Evolutionary conservation across 2,113 vertebrate species (phyloP), one percentile per base, ranked within the genome.

Genomic region (Notothenia coriiceps): DNA sequence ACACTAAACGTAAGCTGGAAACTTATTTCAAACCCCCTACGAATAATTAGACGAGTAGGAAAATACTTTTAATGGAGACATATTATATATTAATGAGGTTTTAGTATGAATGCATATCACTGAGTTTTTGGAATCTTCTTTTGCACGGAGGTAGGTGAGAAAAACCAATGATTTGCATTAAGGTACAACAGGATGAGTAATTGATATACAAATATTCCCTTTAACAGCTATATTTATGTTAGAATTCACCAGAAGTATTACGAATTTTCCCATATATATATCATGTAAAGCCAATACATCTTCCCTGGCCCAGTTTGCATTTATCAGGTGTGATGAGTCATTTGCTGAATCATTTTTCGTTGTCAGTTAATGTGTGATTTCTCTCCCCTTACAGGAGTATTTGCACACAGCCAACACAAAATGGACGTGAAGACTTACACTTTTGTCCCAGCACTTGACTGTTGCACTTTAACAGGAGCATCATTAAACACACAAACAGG

Each of bases 1-100:
- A 74, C 91, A 88, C 65, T 95, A 91, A 79, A 73, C 87, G 94
- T 92, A 4, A 43, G 84, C 14, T 14, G 4, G 18, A 44, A 10
- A 29, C 12, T 47, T 40, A 49, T 20, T 29, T 14, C 10, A n/a
- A 14, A 6, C 6, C 6, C 35, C 35, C 1, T 7, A 40, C 5
- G 35, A 40, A 40, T 29, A 29, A 40, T 40, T 40, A 40, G 29
- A 29, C 29, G 29, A 29, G 29, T 4, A 29, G 29, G 29, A 29
- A 29, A 29, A 29, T 29, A 40, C 35, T 40, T 40, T 40, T 40
- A 40, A 40, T 40, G 35, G 6, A 7, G 35, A 40, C 35, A 40
- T 40, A 40, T 40, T 40, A 40, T 40, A 40, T 40, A 40, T 40
- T 40, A 40, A 6, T 6, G 35, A 8, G 35, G 35, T 40, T 40